phyloP scores from a whole-genome alignment of 2,113 vertebrate genomes.

The Todiramphus chloris region DNA sequence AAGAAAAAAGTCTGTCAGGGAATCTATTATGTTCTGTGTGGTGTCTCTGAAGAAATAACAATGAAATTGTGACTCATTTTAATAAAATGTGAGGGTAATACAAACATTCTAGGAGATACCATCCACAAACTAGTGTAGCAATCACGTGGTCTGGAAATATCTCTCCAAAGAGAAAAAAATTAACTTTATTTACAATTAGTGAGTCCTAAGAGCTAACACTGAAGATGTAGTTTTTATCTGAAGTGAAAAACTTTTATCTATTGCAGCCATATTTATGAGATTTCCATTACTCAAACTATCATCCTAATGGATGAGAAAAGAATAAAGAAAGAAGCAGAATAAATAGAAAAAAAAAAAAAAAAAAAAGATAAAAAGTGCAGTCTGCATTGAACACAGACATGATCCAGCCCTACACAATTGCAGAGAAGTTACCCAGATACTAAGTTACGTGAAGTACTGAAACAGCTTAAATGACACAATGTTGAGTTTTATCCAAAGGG shows the following conservation, averaged over 20 bases:
- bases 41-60: conserved; percentile 14
- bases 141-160: neutral
- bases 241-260: neutral
- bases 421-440: neutral
- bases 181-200: neutral
- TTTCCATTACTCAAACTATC: neutral
- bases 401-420: neutral
- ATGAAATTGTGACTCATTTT: neutral
- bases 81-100: neutral
- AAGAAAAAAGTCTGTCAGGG: neutral
- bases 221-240: neutral
- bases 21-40: neutral
- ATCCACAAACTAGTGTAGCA: neutral
- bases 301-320: neutral
- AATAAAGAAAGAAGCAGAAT: neutral
- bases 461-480: neutral
- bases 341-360: neutral
- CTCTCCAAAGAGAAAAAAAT: neutral
- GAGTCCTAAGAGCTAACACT: neutral
- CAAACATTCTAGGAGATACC: neutral
- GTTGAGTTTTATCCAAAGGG: neutral
- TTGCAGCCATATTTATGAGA: neutral
- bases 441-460: neutral
- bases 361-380: neutral
- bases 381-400: neutral